Conservation (phyloP, 2,113 vertebrate genomes). For the Leptocoma aspasia region DNA sequence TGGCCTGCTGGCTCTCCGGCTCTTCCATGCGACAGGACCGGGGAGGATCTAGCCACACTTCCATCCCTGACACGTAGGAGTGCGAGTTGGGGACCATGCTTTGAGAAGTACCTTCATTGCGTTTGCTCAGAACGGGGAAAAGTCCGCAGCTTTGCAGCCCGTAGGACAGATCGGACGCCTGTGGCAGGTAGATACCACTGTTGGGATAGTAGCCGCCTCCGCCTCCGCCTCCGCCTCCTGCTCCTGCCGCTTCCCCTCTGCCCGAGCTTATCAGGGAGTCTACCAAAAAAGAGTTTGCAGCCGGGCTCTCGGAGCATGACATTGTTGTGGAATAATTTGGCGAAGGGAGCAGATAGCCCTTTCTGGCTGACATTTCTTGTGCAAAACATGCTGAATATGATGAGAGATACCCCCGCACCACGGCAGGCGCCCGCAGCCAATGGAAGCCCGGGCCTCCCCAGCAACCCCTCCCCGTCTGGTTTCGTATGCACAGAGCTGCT, state of each 20-base stretch:
- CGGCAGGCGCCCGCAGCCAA: slow-evolving; percentile 90
- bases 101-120: slow-evolving; percentile 85
- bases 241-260: slow-evolving; percentile 84
- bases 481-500: slow-evolving; percentile 82
- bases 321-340: slow-evolving; percentile 97
- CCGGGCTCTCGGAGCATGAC: slow-evolving; percentile 98
- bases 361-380: slow-evolving; percentile 99
- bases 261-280: slow-evolving; percentile 94
- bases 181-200: slow-evolving; percentile 89
- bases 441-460: slow-evolving; percentile 84
- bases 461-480: slow-evolving; percentile 92
- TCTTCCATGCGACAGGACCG: slow-evolving; percentile 91
- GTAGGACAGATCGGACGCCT: slow-evolving; percentile 89
- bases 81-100: slow-evolving; percentile 80
- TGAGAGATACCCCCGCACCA: slow-evolving; percentile 96
- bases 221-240: slow-evolving; percentile 79
- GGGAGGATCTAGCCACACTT: slow-evolving; percentile 91
- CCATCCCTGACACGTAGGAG: slow-evolving; percentile 89
- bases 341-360: slow-evolving; percentile 97
- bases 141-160: slow-evolving; percentile 93
- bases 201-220: slow-evolving; percentile 86
- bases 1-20: slow-evolving; percentile 81
- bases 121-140: slow-evolving; percentile 91
- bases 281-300: slow-evolving; percentile 97
- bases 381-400: slow-evolving; percentile 99